Evolutionary conservation across 2,888 invertebrate genomes (phyloP).

Genomic region (Coremacera marginata): DNA sequence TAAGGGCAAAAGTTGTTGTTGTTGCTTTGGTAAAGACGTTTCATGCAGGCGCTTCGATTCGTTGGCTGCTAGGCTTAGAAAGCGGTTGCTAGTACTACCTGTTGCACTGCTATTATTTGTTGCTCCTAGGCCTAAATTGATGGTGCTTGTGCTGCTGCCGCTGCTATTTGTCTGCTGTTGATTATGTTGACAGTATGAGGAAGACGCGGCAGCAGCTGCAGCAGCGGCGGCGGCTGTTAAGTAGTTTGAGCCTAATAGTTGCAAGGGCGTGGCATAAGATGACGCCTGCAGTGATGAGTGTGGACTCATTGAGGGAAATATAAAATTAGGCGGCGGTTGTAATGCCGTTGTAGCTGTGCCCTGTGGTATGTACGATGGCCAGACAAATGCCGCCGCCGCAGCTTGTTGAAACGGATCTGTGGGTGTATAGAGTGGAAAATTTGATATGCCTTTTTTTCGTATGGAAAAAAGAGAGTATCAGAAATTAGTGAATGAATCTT

Average conservation of each 20-base stretch:
- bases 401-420: slow-evolving; percentile 68
- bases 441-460: slow-evolving; percentile 63
- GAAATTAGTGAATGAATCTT: slow-evolving; percentile 21
- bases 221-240: slow-evolving; percentile 68
- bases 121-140: slow-evolving; percentile 57
- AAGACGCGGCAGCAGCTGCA: slow-evolving; percentile 67
- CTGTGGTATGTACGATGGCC: slow-evolving; percentile 67
- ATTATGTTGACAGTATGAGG: slow-evolving; percentile 74
- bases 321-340: slow-evolving; percentile 63
- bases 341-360: slow-evolving; percentile 57
- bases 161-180: slow-evolving; percentile 74
- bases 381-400: slow-evolving; percentile 63
- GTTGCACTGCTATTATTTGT: slow-evolving; percentile 56
- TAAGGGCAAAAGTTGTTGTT: slow-evolving; percentile 51
- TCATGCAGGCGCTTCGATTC: slow-evolving; percentile 35
- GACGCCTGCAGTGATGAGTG: slow-evolving; percentile 59
- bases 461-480: slow-evolving; percentile 29
- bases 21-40: slow-evolving; percentile 42
- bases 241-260: slow-evolving; percentile 75
- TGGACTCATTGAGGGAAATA: slow-evolving; percentile 64
- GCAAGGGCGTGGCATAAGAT: slow-evolving; percentile 72
- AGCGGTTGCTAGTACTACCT: slow-evolving; percentile 59
- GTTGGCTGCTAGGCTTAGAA: slow-evolving; percentile 55
- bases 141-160: slow-evolving; percentile 57
- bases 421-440: slow-evolving; percentile 67